Percentiles rank a stretch among this genome's conserved stretches.
phyloP scores from a whole-genome alignment of 2,888 invertebrate genomes.

The Pristionchus arcanus region DNA sequence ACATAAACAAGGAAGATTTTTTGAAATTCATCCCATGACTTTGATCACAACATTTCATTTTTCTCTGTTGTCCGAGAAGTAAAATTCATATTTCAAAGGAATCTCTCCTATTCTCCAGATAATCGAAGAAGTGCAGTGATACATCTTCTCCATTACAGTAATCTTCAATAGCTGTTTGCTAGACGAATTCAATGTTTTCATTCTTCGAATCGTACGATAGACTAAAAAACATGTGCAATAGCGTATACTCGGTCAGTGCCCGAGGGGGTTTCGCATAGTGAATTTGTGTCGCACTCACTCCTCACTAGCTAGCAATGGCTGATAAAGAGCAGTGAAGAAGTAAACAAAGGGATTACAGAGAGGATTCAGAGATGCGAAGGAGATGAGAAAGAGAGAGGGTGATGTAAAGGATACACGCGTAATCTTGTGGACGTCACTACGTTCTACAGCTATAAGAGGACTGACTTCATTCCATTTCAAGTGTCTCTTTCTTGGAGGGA shows the following conservation, averaged over 20 bases:
- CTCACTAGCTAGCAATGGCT: background rate
- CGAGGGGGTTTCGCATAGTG: background rate
- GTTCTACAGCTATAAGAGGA: background rate
- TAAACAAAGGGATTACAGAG: slow-evolving; percentile 40
- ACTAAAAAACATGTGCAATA: background rate
- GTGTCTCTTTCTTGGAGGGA: background rate
- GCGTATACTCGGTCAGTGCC: background rate
- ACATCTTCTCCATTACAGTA: background rate
- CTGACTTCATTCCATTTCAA: background rate
- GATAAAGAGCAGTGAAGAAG: background rate
- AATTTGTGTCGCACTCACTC: background rate
- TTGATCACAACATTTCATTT: background rate
- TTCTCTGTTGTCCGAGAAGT: background rate
- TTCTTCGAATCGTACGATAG: background rate
- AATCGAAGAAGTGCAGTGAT: background rate
- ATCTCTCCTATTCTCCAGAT: background rate
- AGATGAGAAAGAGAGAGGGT: background rate
- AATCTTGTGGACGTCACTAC: background rate
- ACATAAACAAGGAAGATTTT: background rate
- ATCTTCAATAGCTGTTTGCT: background rate
- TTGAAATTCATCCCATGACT: background rate
- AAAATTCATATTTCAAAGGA: background rate
- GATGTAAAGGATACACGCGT: background rate
- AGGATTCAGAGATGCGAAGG: slow-evolving; percentile 5
- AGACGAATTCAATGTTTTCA: slow-evolving; percentile 9